These are phyloP conservation scores for Limnephilus auricula DNA, from an alignment of 2,888 invertebrate species.

Conservation along the genomic window DNA sequence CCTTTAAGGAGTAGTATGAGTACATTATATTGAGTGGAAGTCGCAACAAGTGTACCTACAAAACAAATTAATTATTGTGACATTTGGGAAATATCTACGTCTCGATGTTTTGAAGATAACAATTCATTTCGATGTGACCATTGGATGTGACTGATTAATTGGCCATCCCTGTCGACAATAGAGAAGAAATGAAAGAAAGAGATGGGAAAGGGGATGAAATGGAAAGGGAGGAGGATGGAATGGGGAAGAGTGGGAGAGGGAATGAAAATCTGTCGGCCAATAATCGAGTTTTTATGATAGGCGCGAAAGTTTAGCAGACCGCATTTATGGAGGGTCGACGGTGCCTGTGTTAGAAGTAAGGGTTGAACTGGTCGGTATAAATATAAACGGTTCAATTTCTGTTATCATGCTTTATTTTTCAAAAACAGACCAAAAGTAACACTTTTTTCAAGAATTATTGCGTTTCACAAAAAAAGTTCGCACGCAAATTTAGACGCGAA, in stretches of 20 bases:
- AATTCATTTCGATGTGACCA: too few relatives aligned
- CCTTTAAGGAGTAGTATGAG: too few relatives aligned
- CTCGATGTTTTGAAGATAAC: not conserved
- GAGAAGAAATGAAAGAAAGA: constrained; percentile 10
- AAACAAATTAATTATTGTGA: not conserved
- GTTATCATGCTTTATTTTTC: not conserved
- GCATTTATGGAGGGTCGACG: constrained; percentile 58
- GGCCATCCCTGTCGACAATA: not conserved
- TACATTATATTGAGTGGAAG: not conserved
- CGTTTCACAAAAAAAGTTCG: too few relatives aligned
- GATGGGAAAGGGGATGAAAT: not conserved
- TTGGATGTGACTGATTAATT: not conserved
- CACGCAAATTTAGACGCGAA: too few relatives aligned
- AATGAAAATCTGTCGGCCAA: constrained; percentile 57
- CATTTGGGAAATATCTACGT: not conserved
- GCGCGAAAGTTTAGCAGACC: constrained; percentile 63
- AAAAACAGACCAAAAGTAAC: not conserved
- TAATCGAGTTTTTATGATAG: constrained; percentile 64
- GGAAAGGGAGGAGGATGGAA: not conserved
- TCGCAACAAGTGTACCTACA: too few relatives aligned
- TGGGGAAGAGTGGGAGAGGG: constrained; percentile 20
- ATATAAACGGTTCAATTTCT: not conserved
- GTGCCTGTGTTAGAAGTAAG: constrained; percentile 19
- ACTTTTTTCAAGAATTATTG: too few relatives aligned
- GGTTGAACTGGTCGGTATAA: not conserved